A percentile compares a stretch with the other conserved stretches of the same genome.
phyloP scores from a whole-genome alignment of 2,888 invertebrate genomes.

The Drosophila kuntzei region DNA sequence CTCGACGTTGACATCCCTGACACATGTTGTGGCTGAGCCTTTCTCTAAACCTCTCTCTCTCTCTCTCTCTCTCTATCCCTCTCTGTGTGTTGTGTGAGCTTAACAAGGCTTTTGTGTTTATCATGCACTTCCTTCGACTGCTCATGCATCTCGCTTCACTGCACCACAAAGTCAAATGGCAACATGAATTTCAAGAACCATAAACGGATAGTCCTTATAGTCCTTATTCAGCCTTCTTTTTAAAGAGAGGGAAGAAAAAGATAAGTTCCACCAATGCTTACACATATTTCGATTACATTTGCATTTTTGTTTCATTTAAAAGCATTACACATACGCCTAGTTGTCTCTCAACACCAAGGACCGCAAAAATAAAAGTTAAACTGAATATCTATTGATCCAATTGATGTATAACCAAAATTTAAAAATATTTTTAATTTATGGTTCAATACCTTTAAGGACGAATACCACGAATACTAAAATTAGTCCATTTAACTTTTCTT shows the following conservation, averaged over 20 bases:
- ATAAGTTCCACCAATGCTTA: neutral
- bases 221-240: too few relatives aligned
- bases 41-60: neutral
- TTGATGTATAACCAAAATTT: too few relatives aligned
- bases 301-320: neutral
- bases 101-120: conserved; percentile 9
- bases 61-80: neutral
- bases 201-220: neutral
- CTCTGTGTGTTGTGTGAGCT: neutral
- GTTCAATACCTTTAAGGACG: too few relatives aligned
- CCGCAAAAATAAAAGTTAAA: too few relatives aligned
- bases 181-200: neutral
- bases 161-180: neutral
- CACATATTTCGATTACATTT: too few relatives aligned
- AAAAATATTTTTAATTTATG: too few relatives aligned
- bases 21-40: conserved; percentile 47
- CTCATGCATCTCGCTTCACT: neutral
- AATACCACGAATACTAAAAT: too few relatives aligned
- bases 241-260: neutral
- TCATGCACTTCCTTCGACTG: conserved; percentile 1
- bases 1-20: conserved; percentile 48
- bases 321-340: neutral
- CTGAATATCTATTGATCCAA: too few relatives aligned
- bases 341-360: neutral
- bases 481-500: too few relatives aligned